Conservation (phyloP, 1,140 invertebrate species). For the Cephus cinctus region DNA sequence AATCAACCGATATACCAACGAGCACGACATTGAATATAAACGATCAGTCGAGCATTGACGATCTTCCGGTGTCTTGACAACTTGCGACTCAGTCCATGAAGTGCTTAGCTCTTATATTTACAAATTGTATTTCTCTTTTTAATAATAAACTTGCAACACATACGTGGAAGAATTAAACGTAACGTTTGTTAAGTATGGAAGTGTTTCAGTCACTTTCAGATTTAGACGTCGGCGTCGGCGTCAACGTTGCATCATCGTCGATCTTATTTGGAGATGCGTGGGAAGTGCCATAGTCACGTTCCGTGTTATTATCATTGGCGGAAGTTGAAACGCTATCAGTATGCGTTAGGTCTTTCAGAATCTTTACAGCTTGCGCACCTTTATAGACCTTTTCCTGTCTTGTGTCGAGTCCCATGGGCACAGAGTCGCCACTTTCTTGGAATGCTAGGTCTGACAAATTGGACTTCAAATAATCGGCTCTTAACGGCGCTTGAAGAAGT, state of each 20-base stretch:
- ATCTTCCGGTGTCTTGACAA: not conserved
- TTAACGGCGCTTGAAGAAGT: slow-evolving; percentile 43
- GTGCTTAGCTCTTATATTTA: not conserved
- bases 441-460: slow-evolving; percentile 52
- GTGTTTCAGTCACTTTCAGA: no score
- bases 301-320: no score
- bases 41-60: no score
- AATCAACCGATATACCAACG: not conserved
- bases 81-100: not conserved
- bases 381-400: slow-evolving; percentile 33
- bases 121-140: not conserved
- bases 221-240: no score
- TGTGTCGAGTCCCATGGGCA: slow-evolving; percentile 43
- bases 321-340: slow-evolving; percentile 18
- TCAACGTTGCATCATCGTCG: no score
- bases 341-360: slow-evolving; percentile 9
- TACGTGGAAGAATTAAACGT: no score
- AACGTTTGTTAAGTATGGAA: no score
- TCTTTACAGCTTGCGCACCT: slow-evolving; percentile 36
- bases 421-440: slow-evolving; percentile 44
- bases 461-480: slow-evolving; percentile 29
- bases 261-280: no score
- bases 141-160: no score
- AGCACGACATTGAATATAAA: not conserved
- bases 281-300: no score